These are phyloP conservation scores for Rhynchotus rufescens DNA, from an alignment of 2,797 vertebrate species.

Conservation along the genomic window DNA sequence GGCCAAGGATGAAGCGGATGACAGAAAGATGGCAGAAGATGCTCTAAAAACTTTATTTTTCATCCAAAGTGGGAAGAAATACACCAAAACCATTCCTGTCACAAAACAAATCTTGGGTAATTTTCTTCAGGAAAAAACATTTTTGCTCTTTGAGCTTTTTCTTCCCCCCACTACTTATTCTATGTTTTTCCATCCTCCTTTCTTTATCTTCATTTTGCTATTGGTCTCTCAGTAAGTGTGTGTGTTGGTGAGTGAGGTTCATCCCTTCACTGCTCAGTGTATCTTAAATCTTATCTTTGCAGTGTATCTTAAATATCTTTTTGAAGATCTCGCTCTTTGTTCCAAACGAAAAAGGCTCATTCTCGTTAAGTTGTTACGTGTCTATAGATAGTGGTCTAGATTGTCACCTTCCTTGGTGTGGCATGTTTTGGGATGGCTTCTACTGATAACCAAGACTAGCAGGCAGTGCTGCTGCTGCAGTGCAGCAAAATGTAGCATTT, in stretches of 20 bases:
- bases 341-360: neutral
- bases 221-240: neutral
- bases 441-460: neutral
- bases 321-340: neutral
- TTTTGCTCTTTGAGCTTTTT: neutral
- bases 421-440: neutral
- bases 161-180: neutral
- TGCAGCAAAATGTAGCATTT: neutral
- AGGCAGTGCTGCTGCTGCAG: neutral
- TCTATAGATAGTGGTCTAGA: neutral
- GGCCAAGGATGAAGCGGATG: neutral
- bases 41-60: neutral
- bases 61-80: neutral
- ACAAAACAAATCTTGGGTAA: neutral
- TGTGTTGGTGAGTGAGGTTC: neutral
- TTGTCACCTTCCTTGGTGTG: neutral
- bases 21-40: neutral
- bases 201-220: neutral
- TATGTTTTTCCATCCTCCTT: neutral
- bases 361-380: neutral
- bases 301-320: neutral
- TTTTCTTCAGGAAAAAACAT: neutral
- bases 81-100: neutral
- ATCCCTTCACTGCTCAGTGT: neutral
- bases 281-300: neutral